A percentile compares a stretch with the other conserved stretches of the same genome.
phyloP scores from a whole-genome alignment of 53 echinoderm and acorn worm species.

The Pentamera pediparva region DNA sequence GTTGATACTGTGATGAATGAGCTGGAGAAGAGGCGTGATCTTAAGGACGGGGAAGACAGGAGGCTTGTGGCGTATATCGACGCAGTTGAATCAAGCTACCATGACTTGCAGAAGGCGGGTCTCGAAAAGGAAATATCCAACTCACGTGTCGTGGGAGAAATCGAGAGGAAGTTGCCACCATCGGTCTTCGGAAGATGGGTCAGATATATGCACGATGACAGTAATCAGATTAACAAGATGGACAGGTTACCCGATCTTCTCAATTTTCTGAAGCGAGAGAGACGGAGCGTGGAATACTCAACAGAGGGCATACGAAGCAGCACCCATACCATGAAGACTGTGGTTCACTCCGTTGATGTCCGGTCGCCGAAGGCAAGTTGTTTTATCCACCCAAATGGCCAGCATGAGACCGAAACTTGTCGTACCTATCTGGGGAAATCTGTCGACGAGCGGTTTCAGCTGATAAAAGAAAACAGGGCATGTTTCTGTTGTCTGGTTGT shows the following conservation, averaged over 20 bases:
- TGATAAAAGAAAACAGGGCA: background rate
- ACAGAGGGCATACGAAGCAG: background rate
- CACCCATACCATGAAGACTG: background rate
- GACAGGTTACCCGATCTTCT: background rate
- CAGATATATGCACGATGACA: slow-evolving; percentile 25
- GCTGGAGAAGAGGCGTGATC: slow-evolving; percentile 15
- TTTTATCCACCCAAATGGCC: background rate
- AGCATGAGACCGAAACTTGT: background rate
- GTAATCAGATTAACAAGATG: no score
- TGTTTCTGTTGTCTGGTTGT: slow-evolving; percentile 1
- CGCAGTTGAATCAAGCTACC: slow-evolving; percentile 17
- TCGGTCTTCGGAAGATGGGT: background rate
- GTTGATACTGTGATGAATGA: slow-evolving; percentile 29
- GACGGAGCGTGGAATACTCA: background rate
- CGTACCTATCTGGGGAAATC: background rate
- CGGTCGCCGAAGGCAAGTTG: background rate
- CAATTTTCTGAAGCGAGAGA: background rate
- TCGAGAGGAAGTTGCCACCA: slow-evolving; percentile 38
- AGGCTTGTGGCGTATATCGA: slow-evolving; percentile 24
- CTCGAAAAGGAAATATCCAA: slow-evolving; percentile 43
- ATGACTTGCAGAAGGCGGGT: slow-evolving; percentile 24
- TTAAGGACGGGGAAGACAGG: slow-evolving; percentile 33
- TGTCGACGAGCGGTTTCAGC: background rate
- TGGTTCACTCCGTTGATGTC: background rate
- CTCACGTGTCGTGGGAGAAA: slow-evolving; percentile 40